phyloP scores from a whole-genome alignment of 2,888 invertebrate genomes.

The Cylindroiulus punctatus region DNA sequence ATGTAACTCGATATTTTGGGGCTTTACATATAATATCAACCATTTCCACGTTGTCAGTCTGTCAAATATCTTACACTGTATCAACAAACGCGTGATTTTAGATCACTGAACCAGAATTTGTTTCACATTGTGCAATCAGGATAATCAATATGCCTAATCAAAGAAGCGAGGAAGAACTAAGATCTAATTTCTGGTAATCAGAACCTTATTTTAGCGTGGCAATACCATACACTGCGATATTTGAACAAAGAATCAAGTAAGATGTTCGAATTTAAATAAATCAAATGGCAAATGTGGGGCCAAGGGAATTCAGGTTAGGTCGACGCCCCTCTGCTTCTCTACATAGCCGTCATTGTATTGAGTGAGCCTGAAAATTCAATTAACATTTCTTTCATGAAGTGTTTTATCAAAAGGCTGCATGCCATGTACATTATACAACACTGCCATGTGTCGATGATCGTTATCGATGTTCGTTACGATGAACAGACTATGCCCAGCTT shows the following conservation, averaged over 20 bases:
- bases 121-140: not conserved
- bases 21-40: not conserved
- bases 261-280: not conserved
- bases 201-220: not conserved
- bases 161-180: not conserved
- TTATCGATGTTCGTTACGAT: too few species aligned
- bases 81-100: not conserved
- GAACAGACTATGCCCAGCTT: too few species aligned
- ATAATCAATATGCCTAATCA: not conserved
- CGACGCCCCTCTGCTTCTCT: too few species aligned
- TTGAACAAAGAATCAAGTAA: not conserved
- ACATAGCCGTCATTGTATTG: too few species aligned
- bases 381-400: too few species aligned
- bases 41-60: not conserved
- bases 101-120: not conserved
- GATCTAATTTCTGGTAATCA: conserved; percentile 12
- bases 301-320: too few species aligned
- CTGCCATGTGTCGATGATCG: too few species aligned
- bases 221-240: not conserved
- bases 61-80: not conserved
- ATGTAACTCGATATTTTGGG: not conserved
- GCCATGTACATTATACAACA: too few species aligned
- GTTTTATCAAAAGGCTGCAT: too few species aligned
- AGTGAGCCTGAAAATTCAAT: too few species aligned
- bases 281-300: not conserved